Evolutionary conservation across 2,888 invertebrate genomes (phyloP).

Genomic region (Formica aserva): DNA sequence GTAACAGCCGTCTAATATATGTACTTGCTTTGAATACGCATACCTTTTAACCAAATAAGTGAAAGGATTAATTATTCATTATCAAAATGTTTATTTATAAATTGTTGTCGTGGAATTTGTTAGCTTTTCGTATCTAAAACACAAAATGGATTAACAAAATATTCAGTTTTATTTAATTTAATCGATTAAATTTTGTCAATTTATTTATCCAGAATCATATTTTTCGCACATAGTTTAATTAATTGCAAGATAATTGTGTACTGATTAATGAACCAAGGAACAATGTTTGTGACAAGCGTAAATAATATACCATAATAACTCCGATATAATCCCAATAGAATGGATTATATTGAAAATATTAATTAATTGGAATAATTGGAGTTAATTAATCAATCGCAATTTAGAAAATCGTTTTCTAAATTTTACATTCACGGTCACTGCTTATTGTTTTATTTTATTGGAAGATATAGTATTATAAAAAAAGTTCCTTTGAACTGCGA

Average conservation of each 20-base stretch:
- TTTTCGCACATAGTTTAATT: background rate
- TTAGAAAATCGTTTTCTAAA: background rate
- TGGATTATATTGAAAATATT: background rate
- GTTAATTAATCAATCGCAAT: background rate
- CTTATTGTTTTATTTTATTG: background rate
- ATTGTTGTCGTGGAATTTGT: background rate
- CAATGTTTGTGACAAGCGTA: background rate
- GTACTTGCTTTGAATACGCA: background rate
- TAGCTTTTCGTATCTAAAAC: background rate
- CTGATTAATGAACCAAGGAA: background rate
- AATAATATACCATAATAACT: background rate
- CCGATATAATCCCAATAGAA: background rate
- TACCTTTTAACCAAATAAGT: background rate
- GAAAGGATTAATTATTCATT: background rate
- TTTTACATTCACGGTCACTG: background rate
- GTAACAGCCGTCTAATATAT: background rate
- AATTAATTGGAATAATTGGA: background rate
- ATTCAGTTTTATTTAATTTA: background rate
- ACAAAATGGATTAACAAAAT: background rate
- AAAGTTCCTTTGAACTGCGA: background rate
- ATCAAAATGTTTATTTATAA: background rate
- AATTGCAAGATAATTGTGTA: background rate
- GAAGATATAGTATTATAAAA: background rate
- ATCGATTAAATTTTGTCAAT: background rate
- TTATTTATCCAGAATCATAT: background rate